Percentiles rank a stretch among this genome's conserved stretches.
Conservation (phyloP, 2,113 vertebrate species). For the Apus apus region DNA sequence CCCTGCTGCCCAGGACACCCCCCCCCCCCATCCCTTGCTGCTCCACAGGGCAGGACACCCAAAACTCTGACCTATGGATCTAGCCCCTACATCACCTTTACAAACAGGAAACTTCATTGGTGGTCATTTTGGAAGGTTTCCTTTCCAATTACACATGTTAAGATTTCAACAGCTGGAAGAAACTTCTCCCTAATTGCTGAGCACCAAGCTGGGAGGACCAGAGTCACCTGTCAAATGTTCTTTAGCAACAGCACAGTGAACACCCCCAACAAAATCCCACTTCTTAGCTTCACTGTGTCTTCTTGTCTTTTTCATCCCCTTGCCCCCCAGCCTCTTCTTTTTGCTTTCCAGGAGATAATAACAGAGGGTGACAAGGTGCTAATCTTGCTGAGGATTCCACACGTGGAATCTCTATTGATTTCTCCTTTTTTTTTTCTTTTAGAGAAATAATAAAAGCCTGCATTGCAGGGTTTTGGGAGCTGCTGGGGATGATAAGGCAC, state of each 20-base stretch:
- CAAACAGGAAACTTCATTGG: not conserved
- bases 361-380: constrained; percentile 36
- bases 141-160: not conserved
- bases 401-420: constrained; percentile 55
- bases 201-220: not conserved
- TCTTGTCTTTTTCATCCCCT: not conserved
- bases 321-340: not conserved
- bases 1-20: not conserved
- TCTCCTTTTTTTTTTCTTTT: constrained; percentile 9
- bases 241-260: not conserved
- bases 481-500: constrained; percentile 48
- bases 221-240: not conserved
- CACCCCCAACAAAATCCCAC: not conserved
- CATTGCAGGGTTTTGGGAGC: constrained; percentile 59
- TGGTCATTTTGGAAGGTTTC: not conserved
- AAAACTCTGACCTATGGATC: not conserved
- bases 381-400: constrained; percentile 58
- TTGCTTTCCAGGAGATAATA: constrained; percentile 55
- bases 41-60: not conserved
- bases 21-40: accelerated
- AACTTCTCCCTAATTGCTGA: not conserved
- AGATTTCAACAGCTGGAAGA: not conserved
- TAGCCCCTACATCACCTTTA: not conserved
- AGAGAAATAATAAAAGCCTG: constrained; percentile 51
- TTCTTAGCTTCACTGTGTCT: not conserved